A percentile compares a stretch with the other conserved stretches of the same genome.
Evolutionary conservation across 2,888 invertebrate genomes (phyloP).

Genomic region (Tinea semifulvella): DNA sequence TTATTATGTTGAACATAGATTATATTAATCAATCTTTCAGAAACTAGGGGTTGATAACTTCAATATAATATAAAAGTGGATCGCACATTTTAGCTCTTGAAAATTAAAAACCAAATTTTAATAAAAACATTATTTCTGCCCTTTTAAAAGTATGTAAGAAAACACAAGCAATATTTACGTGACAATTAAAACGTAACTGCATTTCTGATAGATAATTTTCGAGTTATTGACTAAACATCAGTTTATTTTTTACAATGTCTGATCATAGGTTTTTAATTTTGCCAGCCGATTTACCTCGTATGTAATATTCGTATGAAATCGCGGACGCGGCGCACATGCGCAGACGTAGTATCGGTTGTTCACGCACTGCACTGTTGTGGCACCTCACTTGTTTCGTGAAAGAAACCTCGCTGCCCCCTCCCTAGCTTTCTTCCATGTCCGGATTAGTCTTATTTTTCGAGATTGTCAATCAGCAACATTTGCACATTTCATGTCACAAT

Average conservation of each 20-base stretch:
- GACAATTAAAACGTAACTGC: no score
- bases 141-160: no score
- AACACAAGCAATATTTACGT: no score
- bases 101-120: no score
- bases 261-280: not conserved
- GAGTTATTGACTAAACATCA: no score
- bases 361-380: slow-evolving; percentile 26
- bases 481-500: slow-evolving; percentile 1
- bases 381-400: slow-evolving; percentile 18
- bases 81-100: no score
- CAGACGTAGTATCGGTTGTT: slow-evolving; percentile 25
- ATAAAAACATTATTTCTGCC: no score
- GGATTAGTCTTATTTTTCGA: slow-evolving; percentile 19
- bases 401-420: slow-evolving; percentile 28
- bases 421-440: slow-evolving; percentile 21
- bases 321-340: slow-evolving; percentile 15
- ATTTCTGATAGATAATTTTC: no score
- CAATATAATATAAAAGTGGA: no score
- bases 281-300: not conserved
- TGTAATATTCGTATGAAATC: not conserved
- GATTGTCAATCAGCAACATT: slow-evolving; percentile 20
- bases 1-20: no score
- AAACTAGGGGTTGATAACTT: no score
- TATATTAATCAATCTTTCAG: no score
- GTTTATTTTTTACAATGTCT: not conserved